These are phyloP conservation scores for Aporophyla nigra DNA, from an alignment of 2,888 invertebrate species.

Conservation along the genomic window DNA sequence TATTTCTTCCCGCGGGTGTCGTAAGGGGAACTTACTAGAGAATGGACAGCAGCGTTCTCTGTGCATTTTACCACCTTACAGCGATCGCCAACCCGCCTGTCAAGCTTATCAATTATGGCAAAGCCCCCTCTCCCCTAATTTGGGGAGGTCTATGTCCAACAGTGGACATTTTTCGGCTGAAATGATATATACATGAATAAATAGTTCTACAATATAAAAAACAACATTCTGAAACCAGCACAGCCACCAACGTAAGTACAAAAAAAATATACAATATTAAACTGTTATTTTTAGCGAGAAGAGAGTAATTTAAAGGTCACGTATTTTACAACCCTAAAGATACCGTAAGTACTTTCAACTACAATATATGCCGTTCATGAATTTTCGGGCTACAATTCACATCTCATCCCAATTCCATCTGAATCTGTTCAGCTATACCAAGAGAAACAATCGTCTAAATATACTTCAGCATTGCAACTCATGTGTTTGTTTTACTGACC, in stretches of 20 bases:
- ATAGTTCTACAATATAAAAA: too few species aligned
- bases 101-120: too few species aligned
- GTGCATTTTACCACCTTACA: too few species aligned
- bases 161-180: too few species aligned
- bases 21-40: too few species aligned
- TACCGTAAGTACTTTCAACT: not conserved
- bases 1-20: too few species aligned
- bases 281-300: not conserved
- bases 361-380: not conserved
- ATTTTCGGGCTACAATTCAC: not conserved
- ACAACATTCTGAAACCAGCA: not conserved
- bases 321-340: not conserved
- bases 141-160: too few species aligned
- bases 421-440: not conserved
- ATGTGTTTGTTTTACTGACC: slow-evolving; percentile 48
- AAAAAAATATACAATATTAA: not conserved
- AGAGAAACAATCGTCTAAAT: slow-evolving; percentile 43
- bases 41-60: too few species aligned
- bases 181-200: too few species aligned
- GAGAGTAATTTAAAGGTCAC: not conserved
- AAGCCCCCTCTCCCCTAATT: too few species aligned
- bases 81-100: too few species aligned
- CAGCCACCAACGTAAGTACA: not conserved
- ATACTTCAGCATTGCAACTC: slow-evolving; percentile 36
- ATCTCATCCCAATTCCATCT: not conserved